Conservation (phyloP, 2,888 invertebrate species). For the Harpagoxenus sublaevis region DNA sequence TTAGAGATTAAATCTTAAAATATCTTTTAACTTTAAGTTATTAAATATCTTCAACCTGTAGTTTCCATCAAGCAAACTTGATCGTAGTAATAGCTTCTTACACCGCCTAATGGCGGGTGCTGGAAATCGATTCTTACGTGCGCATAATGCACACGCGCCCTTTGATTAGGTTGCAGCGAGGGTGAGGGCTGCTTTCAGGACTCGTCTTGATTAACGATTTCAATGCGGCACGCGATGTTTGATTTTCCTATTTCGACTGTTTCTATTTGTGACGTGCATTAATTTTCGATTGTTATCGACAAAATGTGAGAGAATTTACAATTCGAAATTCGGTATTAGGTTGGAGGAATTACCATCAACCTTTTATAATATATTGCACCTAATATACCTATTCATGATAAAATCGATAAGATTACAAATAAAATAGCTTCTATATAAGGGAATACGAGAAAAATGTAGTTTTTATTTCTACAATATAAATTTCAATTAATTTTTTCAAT, state of each 20-base stretch:
- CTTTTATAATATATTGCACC: neutral
- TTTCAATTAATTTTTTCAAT: no score
- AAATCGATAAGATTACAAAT: neutral
- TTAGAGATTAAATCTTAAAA: neutral
- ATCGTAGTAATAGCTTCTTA: neutral
- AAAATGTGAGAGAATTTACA: neutral
- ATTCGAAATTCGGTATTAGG: neutral
- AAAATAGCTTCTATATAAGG: neutral
- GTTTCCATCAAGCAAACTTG: constrained; percentile 16
- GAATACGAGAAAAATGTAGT: neutral
- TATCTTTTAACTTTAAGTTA: neutral
- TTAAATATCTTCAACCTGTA: neutral
- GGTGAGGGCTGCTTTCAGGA: constrained; percentile 65
- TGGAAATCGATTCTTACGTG: constrained; percentile 30
- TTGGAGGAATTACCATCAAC: neutral
- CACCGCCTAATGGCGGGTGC: neutral
- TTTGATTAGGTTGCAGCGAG: constrained; percentile 61
- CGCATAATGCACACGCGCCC: constrained; percentile 52
- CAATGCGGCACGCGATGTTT: constrained; percentile 68
- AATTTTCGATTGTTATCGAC: constrained; percentile 7
- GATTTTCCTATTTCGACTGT: constrained; percentile 52
- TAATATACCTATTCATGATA: neutral
- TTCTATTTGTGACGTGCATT: constrained; percentile 19
- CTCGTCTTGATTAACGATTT: constrained; percentile 72
- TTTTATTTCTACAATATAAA: neutral